Percentiles rank a stretch among this genome's conserved stretches.
phyloP scores from a whole-genome alignment of 1,140 invertebrate genomes.

The Branchinecta lynchi region DNA sequence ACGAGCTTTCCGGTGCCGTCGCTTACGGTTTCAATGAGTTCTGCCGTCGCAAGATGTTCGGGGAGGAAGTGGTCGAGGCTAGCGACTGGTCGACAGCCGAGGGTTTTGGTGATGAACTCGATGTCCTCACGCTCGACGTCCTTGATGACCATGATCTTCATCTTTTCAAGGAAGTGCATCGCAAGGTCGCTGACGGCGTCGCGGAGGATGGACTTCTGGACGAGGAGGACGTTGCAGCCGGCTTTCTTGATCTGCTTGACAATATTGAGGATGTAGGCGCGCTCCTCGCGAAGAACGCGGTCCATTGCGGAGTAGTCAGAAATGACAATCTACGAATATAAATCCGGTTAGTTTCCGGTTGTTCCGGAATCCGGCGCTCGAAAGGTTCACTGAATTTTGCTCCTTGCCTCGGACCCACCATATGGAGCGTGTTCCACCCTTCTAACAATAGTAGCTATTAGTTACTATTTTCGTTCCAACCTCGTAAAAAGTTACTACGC shows the following conservation, averaged over 20 bases:
- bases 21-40: conserved; percentile 84
- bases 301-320: conserved; percentile 99
- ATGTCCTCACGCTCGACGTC: conserved; percentile 97
- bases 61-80: conserved; percentile 91
- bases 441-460: too few species aligned
- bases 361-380: too few species aligned
- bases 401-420: neutral
- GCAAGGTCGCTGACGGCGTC: conserved; percentile 95
- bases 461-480: too few species aligned
- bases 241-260: conserved; percentile 98
- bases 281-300: conserved; percentile 91
- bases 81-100: conserved; percentile 91
- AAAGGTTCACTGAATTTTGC: neutral
- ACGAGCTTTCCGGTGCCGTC: conserved; percentile 83
- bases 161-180: conserved; percentile 95
- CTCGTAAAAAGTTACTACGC: too few species aligned
- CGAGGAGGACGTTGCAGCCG: conserved; percentile 92
- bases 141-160: conserved; percentile 97
- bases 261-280: conserved; percentile 94
- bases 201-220: conserved; percentile 95
- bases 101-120: conserved; percentile 88
- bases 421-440: too few species aligned
- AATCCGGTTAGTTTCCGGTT: conserved; percentile 26
- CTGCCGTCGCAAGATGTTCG: conserved; percentile 78
- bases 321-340: conserved; percentile 52